Percentiles rank a stretch among this genome's conserved stretches.
These are phyloP conservation scores for Eueides isabella DNA, from an alignment of 1,140 invertebrate species.

Conservation along the genomic window DNA sequence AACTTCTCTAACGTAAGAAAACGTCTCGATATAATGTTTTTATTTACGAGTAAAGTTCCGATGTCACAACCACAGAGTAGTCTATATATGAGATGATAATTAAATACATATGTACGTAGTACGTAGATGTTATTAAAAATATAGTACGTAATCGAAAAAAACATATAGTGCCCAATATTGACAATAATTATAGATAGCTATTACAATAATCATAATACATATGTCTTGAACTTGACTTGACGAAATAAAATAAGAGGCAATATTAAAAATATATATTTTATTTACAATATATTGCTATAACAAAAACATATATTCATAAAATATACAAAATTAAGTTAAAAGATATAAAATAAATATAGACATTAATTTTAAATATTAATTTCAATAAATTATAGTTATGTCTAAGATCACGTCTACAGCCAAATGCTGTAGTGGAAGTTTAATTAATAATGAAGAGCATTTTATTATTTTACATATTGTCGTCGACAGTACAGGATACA, in stretches of 20 bases:
- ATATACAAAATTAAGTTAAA: background rate
- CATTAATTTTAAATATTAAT: background rate
- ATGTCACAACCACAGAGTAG: too few species aligned
- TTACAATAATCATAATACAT: too few species aligned
- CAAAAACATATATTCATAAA: background rate
- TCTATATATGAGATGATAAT: background rate
- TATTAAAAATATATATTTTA: background rate
- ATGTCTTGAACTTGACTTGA: background rate
- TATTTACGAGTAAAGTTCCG: too few species aligned
- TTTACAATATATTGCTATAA: constrained; percentile 3
- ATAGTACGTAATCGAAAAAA: too few species aligned
- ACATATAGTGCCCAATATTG: too few species aligned
- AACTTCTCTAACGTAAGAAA: too few species aligned
- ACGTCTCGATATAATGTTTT: too few species aligned
- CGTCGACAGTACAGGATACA: too few species aligned
- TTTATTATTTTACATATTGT: background rate
- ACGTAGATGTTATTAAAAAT: too few species aligned
- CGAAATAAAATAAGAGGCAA: background rate
- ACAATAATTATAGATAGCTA: too few species aligned
- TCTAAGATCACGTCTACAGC: background rate
- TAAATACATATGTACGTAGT: background rate
- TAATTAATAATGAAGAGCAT: background rate
- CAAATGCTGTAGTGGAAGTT: background rate
- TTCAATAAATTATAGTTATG: constrained; percentile 11
- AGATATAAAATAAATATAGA: background rate